A percentile compares a stretch with the other conserved stretches of the same genome.
phyloP scores from a whole-genome alignment of 2,888 invertebrate species.

The Apodemia hepburni region DNA sequence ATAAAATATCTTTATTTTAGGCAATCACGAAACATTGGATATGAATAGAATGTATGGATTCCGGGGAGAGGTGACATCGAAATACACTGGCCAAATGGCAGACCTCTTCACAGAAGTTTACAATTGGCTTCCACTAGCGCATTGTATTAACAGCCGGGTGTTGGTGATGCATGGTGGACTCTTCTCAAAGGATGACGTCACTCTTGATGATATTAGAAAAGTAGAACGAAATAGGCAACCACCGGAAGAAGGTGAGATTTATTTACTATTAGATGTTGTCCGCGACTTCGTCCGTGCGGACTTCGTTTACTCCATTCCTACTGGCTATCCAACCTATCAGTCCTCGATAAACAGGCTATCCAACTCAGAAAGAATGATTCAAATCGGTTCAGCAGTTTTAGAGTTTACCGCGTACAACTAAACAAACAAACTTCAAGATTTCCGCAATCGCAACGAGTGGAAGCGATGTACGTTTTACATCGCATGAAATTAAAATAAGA shows the following conservation, averaged over 20 bases:
- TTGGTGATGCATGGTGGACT: conserved; percentile 99
- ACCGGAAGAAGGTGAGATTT: conserved; percentile 90
- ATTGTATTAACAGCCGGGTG: conserved; percentile 91
- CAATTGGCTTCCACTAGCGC: conserved; percentile 97
- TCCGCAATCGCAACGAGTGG: no score
- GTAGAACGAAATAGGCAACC: conserved; percentile 97
- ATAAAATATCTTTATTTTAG: conserved; percentile 60
- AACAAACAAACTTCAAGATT: no score
- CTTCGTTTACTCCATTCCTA: no score
- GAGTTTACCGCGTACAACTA: no score
- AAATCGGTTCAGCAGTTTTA: no score
- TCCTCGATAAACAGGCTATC: no score
- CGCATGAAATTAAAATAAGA: no score
- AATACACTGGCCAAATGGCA: conserved; percentile 97
- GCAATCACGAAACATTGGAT: conserved; percentile 98
- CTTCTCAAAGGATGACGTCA: conserved; percentile 95
- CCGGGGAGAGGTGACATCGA: conserved; percentile 98
- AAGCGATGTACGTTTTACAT: no score
- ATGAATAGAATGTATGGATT: conserved; percentile 99
- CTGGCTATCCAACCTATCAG: no score
- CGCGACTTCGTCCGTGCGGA: no score
- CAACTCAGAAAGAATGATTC: no score
- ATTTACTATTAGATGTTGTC: not conserved
- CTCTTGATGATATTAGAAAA: conserved; percentile 93
- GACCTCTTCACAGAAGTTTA: conserved; percentile 99